Percentiles rank a stretch among this genome's conserved stretches.
phyloP scores from a whole-genome alignment of 2,888 invertebrate genomes.

The Apoda limacodes region DNA sequence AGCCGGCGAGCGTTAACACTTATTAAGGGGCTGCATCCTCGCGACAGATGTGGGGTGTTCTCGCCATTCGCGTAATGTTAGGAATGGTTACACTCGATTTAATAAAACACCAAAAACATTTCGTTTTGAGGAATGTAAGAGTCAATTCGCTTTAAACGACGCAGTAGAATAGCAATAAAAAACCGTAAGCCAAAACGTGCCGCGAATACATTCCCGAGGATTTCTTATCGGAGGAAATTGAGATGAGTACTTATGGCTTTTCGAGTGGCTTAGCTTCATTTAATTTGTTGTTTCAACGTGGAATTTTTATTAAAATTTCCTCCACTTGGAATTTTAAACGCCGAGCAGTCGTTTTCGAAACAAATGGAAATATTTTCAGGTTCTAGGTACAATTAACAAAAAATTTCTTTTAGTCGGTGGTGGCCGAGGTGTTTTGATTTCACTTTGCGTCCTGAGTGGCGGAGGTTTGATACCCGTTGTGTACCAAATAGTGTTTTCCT shows the following conservation, averaged over 20 bases:
- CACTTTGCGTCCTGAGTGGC: too few relatives aligned
- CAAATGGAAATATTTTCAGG: too few relatives aligned
- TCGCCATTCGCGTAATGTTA: conserved; percentile 68
- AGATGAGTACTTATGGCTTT: conserved; percentile 70
- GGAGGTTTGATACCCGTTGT: too few relatives aligned
- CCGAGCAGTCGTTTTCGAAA: conserved; percentile 35
- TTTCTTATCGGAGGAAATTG: conserved; percentile 70
- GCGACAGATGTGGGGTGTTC: conserved; percentile 69
- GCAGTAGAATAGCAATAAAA: conserved; percentile 61
- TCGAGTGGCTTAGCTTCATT: conserved; percentile 69
- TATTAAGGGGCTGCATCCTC: conserved; percentile 70
- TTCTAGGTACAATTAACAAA: too few relatives aligned
- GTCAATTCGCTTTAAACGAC: conserved; percentile 68
- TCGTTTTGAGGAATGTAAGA: conserved; percentile 68
- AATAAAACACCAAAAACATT: conserved; percentile 68
- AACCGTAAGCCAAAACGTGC: conserved; percentile 67
- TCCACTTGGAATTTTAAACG: conserved; percentile 56
- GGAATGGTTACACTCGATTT: conserved; percentile 70
- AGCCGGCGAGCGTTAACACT: conserved; percentile 68
- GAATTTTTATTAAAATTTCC: conserved; percentile 69
- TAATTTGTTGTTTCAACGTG: conserved; percentile 69
- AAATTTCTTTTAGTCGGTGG: too few relatives aligned
- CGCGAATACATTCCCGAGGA: conserved; percentile 63
- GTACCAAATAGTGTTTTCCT: too few relatives aligned
- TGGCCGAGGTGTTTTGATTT: too few relatives aligned